phyloP scores from a whole-genome alignment of 2,113 vertebrate species.

The Colistium nudipinnis region DNA sequence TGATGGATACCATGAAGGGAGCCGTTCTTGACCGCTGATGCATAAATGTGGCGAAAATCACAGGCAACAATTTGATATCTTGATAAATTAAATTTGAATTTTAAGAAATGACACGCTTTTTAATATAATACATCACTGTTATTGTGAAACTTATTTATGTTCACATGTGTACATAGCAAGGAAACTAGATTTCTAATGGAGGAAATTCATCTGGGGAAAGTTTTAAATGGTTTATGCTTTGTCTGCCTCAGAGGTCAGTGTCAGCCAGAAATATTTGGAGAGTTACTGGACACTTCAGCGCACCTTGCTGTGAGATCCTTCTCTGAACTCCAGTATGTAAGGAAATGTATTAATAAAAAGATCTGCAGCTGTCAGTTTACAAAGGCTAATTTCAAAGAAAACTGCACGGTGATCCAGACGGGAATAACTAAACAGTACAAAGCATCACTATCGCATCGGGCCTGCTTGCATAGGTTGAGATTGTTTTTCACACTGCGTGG shows the following conservation, averaged over 20 bases:
- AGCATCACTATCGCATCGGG: conserved; percentile 15
- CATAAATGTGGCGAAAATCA: too few relatives aligned
- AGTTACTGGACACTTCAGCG: neutral
- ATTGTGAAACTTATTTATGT: too few relatives aligned
- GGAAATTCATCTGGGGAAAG: too few relatives aligned
- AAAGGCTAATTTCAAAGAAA: conserved; percentile 26
- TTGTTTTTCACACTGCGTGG: neutral
- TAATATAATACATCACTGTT: too few relatives aligned
- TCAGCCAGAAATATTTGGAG: neutral
- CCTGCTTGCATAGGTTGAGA: conserved; percentile 8
- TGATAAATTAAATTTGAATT: too few relatives aligned
- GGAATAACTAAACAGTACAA: conserved; percentile 15
- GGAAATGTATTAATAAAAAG: conserved; percentile 3
- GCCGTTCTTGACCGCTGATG: too few relatives aligned
- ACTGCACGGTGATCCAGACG: neutral
- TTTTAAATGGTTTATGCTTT: neutral
- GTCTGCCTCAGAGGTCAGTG: neutral
- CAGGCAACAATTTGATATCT: too few relatives aligned
- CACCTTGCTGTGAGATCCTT: neutral
- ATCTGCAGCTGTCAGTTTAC: neutral
- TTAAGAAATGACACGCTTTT: too few relatives aligned
- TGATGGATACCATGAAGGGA: too few relatives aligned
- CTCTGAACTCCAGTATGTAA: neutral
- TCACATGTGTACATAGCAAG: too few relatives aligned
- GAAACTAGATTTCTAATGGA: too few relatives aligned